Evolutionary conservation across 2,113 vertebrate species (phyloP).

Genomic region (Sinocyclocheilus grahami): DNA sequence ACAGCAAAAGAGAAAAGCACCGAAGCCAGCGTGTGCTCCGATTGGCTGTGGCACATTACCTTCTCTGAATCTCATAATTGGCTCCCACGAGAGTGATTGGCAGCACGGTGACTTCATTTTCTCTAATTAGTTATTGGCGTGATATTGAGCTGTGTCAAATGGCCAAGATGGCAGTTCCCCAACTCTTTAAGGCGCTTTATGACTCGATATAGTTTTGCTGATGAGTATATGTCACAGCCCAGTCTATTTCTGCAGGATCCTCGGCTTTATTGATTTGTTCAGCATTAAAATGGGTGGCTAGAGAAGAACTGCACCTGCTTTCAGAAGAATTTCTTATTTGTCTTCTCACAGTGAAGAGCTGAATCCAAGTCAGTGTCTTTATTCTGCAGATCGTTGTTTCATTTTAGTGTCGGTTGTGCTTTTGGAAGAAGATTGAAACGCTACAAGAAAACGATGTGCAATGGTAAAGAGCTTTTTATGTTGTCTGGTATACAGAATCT

Average conservation of each 20-base stretch:
- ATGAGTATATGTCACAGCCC: conserved; percentile 34
- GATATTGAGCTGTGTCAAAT: conserved; percentile 52
- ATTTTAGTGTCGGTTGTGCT: not conserved
- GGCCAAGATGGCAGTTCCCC: conserved; percentile 44
- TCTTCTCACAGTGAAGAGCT: not conserved
- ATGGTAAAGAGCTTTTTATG: not conserved
- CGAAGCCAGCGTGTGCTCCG: not conserved
- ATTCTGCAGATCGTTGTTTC: not conserved
- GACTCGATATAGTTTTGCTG: conserved; percentile 40
- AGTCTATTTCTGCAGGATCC: conserved; percentile 4
- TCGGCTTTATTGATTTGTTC: conserved; percentile 24
- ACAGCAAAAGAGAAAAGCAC: not conserved
- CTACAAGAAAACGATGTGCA: not conserved
- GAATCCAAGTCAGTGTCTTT: not conserved
- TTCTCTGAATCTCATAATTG: conserved; percentile 49
- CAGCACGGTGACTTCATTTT: conserved; percentile 57
- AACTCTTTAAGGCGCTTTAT: conserved; percentile 17
- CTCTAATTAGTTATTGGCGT: conserved; percentile 62
- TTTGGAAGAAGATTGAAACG: not conserved
- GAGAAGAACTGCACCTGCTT: not conserved
- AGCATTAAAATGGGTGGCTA: conserved; percentile 24
- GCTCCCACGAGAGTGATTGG: conserved; percentile 54
- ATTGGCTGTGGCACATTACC: conserved; percentile 15
- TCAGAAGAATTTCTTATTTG: conserved; percentile 16
- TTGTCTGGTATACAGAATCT: not conserved